Evolutionary conservation across 2,797 vertebrate species (phyloP), one percentile per base, ranked within the genome.

Genomic region (Phaenicophaeus curvirostris): DNA sequence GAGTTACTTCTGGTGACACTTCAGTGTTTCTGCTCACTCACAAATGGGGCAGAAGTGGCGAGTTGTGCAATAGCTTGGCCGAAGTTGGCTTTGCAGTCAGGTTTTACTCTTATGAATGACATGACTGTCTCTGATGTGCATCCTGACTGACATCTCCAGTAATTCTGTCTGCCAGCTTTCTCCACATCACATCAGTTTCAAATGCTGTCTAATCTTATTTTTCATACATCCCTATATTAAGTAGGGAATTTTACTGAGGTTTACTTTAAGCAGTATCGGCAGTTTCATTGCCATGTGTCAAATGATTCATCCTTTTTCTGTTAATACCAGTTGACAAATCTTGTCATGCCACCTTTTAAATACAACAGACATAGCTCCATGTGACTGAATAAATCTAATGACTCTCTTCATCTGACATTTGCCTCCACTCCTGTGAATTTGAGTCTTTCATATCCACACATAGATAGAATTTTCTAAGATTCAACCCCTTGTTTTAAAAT

Each of bases 261-360:
- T 84, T 81, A 33, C 61, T 61, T 94, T 7, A 66, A 79, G 46
- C 50, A 66, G 15, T 48, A 67, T 39, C 39, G 78, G 59, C 37
- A 67, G 23, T 74, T 76, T 90, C 69, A 71, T 50, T 83, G 78
- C 39, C 50, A 48, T 53, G 13, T 13, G 10, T 89, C 89, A 93
- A 67, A 55, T 87, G 83, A 84, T 84, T 86, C 8, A 78, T 92
- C 37, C 37, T 72, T 73, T 83, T 85, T 55, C 73, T 94, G 31
- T 68, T 86, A 63, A 41, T 89, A 82, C 31, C 63, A 80, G 28
- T 66, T 7, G 11, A 76, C 58, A 88, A 77, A 86, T 80, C 66
- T 93, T 83, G 51, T 89, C 71, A 57, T 62, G 42, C 65, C 5
- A 9, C 51, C 57, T 94, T 87, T 87, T 91, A 90, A 95, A 81